phyloP scores from a whole-genome alignment of 2,113 vertebrate genomes.

The Brienomyrus brachyistius region DNA sequence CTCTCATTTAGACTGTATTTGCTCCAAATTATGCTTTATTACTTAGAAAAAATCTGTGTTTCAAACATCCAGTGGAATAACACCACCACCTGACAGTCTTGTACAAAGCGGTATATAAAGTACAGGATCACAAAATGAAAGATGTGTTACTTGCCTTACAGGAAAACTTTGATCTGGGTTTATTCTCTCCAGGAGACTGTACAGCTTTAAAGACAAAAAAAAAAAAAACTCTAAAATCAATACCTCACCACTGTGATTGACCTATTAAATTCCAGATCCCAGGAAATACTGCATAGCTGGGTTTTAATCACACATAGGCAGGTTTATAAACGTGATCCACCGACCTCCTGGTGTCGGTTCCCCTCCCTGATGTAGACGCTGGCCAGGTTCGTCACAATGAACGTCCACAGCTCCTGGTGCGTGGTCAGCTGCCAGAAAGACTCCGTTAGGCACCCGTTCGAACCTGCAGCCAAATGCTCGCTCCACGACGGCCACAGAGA shows the following conservation, averaged over 20 bases:
- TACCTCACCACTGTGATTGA: neutral
- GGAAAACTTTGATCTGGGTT: conserved; percentile 79
- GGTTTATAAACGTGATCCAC: conserved; percentile 6
- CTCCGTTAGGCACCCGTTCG: too few species aligned
- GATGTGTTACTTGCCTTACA: conserved; percentile 62
- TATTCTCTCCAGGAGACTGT: conserved; percentile 74
- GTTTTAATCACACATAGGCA: neutral
- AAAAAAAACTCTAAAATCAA: neutral
- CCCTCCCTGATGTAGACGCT: conserved; percentile 98
- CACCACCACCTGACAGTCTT: neutral
- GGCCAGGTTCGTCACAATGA: conserved; percentile 94
- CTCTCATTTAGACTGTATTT: neutral
- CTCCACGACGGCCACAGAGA: neutral
- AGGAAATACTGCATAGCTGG: neutral
- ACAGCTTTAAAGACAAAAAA: conserved; percentile 51
- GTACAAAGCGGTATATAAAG: neutral
- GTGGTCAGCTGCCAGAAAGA: conserved; percentile 76
- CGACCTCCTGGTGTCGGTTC: conserved; percentile 92
- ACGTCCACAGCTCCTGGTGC: conserved; percentile 96
- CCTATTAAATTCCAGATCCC: neutral
- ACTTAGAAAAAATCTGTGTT: neutral
- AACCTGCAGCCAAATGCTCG: neutral
- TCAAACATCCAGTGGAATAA: neutral
- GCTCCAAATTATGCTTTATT: neutral
- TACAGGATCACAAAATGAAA: neutral